These are phyloP conservation scores for Autographa gamma DNA, from an alignment of 2,888 invertebrate species.

Conservation along the genomic window DNA sequence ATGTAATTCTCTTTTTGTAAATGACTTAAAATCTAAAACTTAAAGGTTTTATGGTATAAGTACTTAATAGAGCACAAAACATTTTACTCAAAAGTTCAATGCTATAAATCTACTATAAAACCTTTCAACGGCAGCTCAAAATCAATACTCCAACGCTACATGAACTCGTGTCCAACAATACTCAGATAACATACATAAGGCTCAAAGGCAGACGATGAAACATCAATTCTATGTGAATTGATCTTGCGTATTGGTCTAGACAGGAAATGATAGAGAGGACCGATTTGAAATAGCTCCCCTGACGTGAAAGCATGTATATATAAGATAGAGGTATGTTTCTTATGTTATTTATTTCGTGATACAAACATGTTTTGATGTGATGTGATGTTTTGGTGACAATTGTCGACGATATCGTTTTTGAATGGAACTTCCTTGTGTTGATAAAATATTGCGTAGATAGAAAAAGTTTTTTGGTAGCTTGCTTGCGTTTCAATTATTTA, in stretches of 20 bases:
- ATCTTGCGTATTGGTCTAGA: constrained; percentile 56
- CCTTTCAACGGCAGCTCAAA: not conserved
- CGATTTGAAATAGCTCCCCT: constrained; percentile 23
- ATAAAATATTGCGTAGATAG: too few relatives aligned
- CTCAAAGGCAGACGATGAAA: constrained; percentile 20
- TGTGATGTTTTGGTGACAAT: too few relatives aligned
- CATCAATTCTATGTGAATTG: constrained; percentile 38
- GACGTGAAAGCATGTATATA: constrained; percentile 13
- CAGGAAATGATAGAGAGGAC: constrained; percentile 49
- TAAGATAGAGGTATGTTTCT: not conserved
- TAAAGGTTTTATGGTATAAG: too few relatives aligned
- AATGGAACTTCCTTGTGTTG: too few relatives aligned
- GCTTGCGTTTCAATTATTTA: too few relatives aligned
- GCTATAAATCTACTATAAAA: not conserved
- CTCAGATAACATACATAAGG: constrained; percentile 3
- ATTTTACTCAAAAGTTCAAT: too few relatives aligned
- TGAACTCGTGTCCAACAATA: not conserved
- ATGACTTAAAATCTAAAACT: too few relatives aligned
- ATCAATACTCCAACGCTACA: not conserved
- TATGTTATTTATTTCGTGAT: not conserved
- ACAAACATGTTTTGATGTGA: not conserved
- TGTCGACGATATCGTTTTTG: too few relatives aligned
- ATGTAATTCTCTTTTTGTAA: too few relatives aligned
- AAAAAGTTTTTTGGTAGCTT: too few relatives aligned
- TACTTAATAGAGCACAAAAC: too few relatives aligned